Base-by-base conservation (phyloP, 2,888 invertebrate species). In the Drosophila tripunctata region DNA sequence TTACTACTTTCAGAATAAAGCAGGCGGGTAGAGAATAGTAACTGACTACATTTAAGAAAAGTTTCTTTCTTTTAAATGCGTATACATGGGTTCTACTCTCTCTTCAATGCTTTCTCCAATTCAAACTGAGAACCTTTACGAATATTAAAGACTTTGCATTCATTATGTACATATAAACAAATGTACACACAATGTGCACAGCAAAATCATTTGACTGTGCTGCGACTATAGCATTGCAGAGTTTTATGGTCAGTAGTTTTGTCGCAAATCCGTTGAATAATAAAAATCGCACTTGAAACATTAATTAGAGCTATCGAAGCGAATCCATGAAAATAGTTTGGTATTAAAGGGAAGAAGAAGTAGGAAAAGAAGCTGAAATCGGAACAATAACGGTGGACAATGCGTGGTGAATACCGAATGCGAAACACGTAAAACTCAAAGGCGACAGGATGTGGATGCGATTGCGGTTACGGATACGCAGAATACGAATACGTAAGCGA, bases 281-380 rank as follows among this genome's bases (percentile, higher is more conserved):
- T 82, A 70, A 70, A 83, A 74, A 54, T 61, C 73, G 66, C 76
- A 84, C 76, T 86, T 88, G 84, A 86, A 89, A 83, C 86, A 85
- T 83, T 89, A 89, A 89, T 89, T 89, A 89, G 81, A 86, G 72
- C 75, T 80, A 88, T 84, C 69, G 74, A 75, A 75, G 77, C 77
- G 75, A 31, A 75, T 41, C 69, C 71, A 77, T 69, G 57, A 67
- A n/a, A 68, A 65, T 64, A 75, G 56, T 70, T 41, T n/a, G 40
- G 19, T 60, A 65, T 62, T 40, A 51, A 43, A 43, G 19, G 2
- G 2, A 24, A 19, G 33, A 7, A 1, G 12, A 4, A 33, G 14
- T 36, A 17, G 27, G 12, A 47, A 40, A 27, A 31, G 56, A 47
- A 47, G 41, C 33, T 15, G 21, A 12, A 57, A 12, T 54, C 41